A percentile compares a stretch with the other conserved stretches of the same genome.
These are phyloP conservation scores for Bugula neritina DNA, from an alignment of 2,888 invertebrate genomes.

Conservation along the genomic window DNA sequence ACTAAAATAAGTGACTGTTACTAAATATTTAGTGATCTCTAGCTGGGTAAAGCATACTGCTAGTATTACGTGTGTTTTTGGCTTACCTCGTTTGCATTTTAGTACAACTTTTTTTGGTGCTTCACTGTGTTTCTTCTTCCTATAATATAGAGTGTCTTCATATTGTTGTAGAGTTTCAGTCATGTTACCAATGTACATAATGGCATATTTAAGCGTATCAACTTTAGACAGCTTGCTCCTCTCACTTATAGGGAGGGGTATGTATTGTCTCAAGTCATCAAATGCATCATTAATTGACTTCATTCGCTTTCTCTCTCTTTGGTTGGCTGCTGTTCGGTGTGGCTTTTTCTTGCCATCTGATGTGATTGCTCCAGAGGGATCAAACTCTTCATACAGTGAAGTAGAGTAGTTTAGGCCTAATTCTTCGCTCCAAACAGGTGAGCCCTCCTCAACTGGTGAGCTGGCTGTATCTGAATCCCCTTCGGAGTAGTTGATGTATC, in stretches of 20 bases:
- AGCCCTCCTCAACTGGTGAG: neutral
- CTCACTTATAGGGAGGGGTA: conserved; percentile 21
- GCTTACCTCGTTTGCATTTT: conserved; percentile 21
- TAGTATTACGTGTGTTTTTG: too few relatives aligned
- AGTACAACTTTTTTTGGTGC: conserved; percentile 26
- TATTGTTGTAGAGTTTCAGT: conserved; percentile 26
- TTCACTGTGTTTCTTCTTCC: conserved; percentile 27
- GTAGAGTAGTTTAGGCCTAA: neutral
- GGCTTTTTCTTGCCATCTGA: conserved; percentile 1
- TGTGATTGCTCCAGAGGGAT: neutral
- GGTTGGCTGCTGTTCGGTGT: conserved; percentile 26
- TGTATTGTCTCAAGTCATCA: conserved; percentile 13
- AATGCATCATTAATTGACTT: conserved; percentile 26
- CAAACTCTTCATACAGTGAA: neutral
- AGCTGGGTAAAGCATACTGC: too few relatives aligned
- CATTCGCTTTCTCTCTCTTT: conserved; percentile 26
- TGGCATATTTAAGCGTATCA: conserved; percentile 25
- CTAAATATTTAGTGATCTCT: too few relatives aligned
- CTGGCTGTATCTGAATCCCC: neutral
- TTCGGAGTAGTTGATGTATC: conserved; percentile 21
- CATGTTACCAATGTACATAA: conserved; percentile 25
- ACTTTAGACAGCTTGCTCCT: conserved; percentile 26
- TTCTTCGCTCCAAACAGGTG: neutral
- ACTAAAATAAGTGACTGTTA: too few relatives aligned
- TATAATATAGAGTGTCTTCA: conserved; percentile 26